Conservation (phyloP, 2,113 vertebrate genomes). For the Illadopsis cleaveri region DNA sequence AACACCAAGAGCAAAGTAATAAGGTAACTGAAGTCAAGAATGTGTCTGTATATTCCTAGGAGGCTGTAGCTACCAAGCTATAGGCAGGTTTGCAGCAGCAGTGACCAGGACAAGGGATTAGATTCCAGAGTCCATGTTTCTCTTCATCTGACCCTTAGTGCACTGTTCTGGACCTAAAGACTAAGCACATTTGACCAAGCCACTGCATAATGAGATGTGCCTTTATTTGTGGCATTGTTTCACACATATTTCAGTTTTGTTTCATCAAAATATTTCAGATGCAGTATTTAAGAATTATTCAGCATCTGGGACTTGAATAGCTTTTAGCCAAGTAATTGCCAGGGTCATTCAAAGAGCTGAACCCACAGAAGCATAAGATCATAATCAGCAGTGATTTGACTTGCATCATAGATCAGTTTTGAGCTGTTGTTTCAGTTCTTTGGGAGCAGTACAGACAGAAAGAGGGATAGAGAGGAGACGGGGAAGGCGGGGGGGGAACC, state of each 20-base stretch:
- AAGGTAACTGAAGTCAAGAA: background rate
- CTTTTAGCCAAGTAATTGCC: constrained; percentile 36
- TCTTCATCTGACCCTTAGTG: background rate
- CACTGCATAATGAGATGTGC: background rate
- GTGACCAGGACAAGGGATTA: background rate
- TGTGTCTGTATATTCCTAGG: background rate
- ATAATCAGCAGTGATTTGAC: constrained; percentile 32
- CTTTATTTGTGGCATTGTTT: background rate
- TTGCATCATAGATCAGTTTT: constrained; percentile 5
- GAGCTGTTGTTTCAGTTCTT: background rate
- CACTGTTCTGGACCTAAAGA: background rate
- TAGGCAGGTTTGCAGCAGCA: background rate
- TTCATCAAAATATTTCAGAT: background rate
- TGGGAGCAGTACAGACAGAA: background rate
- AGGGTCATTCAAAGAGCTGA: constrained; percentile 7
- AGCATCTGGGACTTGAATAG: background rate
- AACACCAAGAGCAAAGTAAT: background rate
- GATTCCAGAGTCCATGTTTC: background rate
- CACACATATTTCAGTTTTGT: background rate
- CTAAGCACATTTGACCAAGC: background rate
- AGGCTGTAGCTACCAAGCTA: background rate
- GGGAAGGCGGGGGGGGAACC: accelerated
- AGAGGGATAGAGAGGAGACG: background rate
- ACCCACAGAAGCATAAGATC: constrained; percentile 34
- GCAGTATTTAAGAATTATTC: constrained; percentile 1